Base-by-base conservation (phyloP, 2,113 vertebrate genomes). In the Mobula hypostoma region DNA sequence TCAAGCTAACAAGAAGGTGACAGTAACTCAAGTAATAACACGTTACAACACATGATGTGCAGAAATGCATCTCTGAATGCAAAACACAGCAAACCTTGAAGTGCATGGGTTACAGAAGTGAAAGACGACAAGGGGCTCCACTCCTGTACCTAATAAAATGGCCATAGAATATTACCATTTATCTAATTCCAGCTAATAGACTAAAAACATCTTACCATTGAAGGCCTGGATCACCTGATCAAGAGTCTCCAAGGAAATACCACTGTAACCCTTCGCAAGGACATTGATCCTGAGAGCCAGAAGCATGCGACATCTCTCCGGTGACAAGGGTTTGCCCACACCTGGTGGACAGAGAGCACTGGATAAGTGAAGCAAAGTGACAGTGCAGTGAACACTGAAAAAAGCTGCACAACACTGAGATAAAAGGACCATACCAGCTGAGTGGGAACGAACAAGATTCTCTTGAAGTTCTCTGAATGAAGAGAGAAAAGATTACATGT, bases 391-490 rank as follows among this genome's bases (percentile, higher is more conserved):
- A 74, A 72, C 76, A 11, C 32, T 70, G 76, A 4, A 95, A 94
- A 0, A 95, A 94, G 5, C 56, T 36, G 19, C 61, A 70, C 0
- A 76, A 93, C 4, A 14, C 11, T 76, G 40, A 76, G 19, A 40
- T 27, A 19, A 76, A 3, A 72, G 94, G 83, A 66, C 2, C 68
- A 96, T 97, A 99, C 99, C 99, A 97, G 99, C 97, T 91, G 99
- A 98, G 96, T 99, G 98, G 0, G 99, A 99, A n/a, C 99, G 98
- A 78, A 99, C 97, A 95, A 99, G 96, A 95, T 99, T 99, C 95
- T 99, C 97, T 94, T 99, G 99, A 94, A 99, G 98, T 95, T 99
- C 98, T 94, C 99, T 99, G 94, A 21, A 94, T 94, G 40, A 94
- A 70, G 94, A 95, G 88, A n/a, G 68, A 32, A 90, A 32, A n/a